Percentiles rank a stretch among this genome's conserved stretches.
These are phyloP conservation scores for Epizoanthus ramosus DNA, from an alignment of 92 coral and sea anemone genomes.

Conservation along the genomic window DNA sequence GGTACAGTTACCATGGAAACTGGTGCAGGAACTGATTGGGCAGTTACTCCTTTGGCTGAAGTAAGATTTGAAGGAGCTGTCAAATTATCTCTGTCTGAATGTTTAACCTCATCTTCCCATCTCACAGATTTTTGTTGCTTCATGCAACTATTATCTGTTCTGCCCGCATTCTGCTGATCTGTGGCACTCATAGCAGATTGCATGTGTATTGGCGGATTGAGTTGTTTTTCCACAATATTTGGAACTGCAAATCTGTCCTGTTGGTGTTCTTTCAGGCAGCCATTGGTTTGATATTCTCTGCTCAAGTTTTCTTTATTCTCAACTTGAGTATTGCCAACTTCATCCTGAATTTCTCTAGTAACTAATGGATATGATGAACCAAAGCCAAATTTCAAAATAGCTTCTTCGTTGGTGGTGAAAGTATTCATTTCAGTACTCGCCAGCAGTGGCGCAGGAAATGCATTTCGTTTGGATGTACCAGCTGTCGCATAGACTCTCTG, in stretches of 20 bases:
- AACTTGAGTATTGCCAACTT: background rate
- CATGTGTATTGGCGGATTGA: background rate
- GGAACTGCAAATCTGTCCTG: background rate
- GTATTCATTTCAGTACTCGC: slow-evolving; percentile 55
- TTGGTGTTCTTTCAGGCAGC: background rate
- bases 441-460: slow-evolving; percentile 50
- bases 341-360: slow-evolving; percentile 42
- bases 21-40: slow-evolving; percentile 61
- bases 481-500: background rate
- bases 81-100: slow-evolving; percentile 3
- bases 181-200: background rate
- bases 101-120: slow-evolving; percentile 50
- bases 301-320: slow-evolving; percentile 53
- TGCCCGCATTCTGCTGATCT: background rate
- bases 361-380: slow-evolving; percentile 59
- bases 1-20: slow-evolving; percentile 69
- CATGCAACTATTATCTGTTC: slow-evolving; percentile 11
- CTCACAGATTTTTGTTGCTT: slow-evolving; percentile 44
- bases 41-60: background rate
- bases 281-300: background rate
- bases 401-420: slow-evolving; percentile 45
- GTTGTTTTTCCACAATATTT: background rate
- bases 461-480: background rate
- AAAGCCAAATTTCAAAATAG: slow-evolving; percentile 22
- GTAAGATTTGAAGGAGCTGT: slow-evolving; percentile 2